phyloP scores from a whole-genome alignment of 2,113 vertebrate genomes.

The Chaetura pelagica region DNA sequence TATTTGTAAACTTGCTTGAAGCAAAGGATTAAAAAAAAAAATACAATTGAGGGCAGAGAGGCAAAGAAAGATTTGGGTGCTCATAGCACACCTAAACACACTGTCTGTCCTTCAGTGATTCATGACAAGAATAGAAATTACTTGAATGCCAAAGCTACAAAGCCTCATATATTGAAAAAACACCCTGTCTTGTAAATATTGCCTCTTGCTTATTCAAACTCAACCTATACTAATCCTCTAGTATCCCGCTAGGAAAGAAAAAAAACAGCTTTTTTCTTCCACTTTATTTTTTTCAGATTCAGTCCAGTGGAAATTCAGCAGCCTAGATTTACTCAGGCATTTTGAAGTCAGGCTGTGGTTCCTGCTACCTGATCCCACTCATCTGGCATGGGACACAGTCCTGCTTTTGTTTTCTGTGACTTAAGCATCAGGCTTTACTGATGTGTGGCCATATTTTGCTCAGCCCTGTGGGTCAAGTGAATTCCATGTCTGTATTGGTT shows the following conservation, averaged over 20 bases:
- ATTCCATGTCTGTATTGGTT: constrained; percentile 60
- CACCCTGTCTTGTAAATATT: background rate
- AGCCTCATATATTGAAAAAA: background rate
- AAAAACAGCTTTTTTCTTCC: background rate
- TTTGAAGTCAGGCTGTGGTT: constrained; percentile 59
- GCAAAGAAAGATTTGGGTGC: background rate
- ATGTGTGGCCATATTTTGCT: constrained; percentile 66
- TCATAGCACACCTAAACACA: background rate
- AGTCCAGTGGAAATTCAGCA: constrained; percentile 36
- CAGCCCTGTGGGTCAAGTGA: constrained; percentile 67
- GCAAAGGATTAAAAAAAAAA: background rate
- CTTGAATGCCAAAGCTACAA: background rate
- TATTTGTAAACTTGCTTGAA: background rate
- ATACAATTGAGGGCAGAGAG: background rate
- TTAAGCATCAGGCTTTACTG: constrained; percentile 66
- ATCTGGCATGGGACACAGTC: constrained; percentile 68
- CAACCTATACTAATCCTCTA: background rate
- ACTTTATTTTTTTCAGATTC: constrained; percentile 28
- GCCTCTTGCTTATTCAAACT: constrained; percentile 1
- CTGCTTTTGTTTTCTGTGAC: constrained; percentile 68
- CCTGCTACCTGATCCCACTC: constrained; percentile 69
- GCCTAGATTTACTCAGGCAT: constrained; percentile 33
- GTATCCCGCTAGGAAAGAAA: background rate
- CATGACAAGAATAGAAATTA: background rate
- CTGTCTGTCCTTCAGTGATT: background rate